Base-by-base conservation (phyloP, 2,113 vertebrate species). In the Oplegnathus fasciatus region DNA sequence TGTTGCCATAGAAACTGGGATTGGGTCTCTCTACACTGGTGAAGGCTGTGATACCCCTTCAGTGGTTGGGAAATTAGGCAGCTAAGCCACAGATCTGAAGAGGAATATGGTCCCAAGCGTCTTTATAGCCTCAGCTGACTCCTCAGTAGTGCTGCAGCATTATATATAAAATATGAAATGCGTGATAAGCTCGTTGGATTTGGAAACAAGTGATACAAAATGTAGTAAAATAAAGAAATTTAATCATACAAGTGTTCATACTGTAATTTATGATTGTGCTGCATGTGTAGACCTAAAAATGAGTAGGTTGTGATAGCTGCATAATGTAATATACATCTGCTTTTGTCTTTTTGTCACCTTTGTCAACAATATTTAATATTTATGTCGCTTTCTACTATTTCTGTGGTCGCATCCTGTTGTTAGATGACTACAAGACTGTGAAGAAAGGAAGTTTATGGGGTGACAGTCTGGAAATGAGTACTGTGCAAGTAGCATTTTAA, bases 1-100 rank as follows among this genome's bases (percentile, higher is more conserved):
- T 75, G 94, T 95, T 94, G 82, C 94, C 88, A 93, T 95, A 88
- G 93, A 88, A 93, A 94, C 94, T 87, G 40, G 86, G 81, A 75
- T 64, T 57, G 80, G 78, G 79, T 86, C 76, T 87, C 77, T 86
- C 58, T 72, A 7, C 17, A 62, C 80, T 81, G 65, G 71, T 91
- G 73, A 77, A 76, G 71, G 28, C 58, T 42, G 69, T 84, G 88
- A 89, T 80, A 40, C 86, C 83, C 86, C 83, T 61, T 89, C n/a
- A 66, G 74, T 71, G 46, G 34, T 65, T 76, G 61, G 55, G 44
- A 78, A 85, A 89, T 66, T 52, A 75, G 65, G 69, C 83, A 82
- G 87, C 88, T 86, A 72, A 86, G 81, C 52, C 54, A 65, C 65
- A 70, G 48, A 75, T 80, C 40, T 57, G 37, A 92, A 88, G 50